Evolutionary conservation across 2,113 vertebrate genomes (phyloP), one percentile per base, ranked within the genome.

Genomic region (Pelecanoides urinatrix): DNA sequence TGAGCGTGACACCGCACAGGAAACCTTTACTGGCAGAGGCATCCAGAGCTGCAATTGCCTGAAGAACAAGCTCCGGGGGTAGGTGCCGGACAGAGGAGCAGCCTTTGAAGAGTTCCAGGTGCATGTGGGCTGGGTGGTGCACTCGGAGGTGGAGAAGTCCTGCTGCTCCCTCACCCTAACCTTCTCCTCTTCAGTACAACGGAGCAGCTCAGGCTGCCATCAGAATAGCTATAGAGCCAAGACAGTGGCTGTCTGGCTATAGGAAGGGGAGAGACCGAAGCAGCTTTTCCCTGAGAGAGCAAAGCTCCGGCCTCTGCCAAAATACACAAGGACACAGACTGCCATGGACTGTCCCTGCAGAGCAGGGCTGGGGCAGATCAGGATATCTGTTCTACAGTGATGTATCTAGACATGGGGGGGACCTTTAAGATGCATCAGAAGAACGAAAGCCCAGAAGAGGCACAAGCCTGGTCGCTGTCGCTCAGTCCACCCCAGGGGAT

Each of bases 241-340:
- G 92, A 91, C 86, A 52, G 95, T 77, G 89, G 94, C 76, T 81
- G 56, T 49, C 68, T 62, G 86, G n/a, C 75, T 81, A 67, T 67
- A 66, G 61, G 71, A 91, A 74, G 59, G 9, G 80, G 76, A 74
- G 83, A 95, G 68, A 89, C 65, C n/a, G 47, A 59, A 89, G 77
- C 23, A 75, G 45, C 42, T 73, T 88, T 73, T 42, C 61, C 55
- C 79, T 53, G 79, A 70, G 78, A 92, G 44, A 68, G 23, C 73
- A 77, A 83, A 87, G 55, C 61, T 84, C 74, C 23, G 55, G 61
- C 40, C 40, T 56, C 71, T 92, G 95, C 95, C 93, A 92, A 92
- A 95, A 68, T 36, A 95, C 89, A 90, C 95, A 87, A 71, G 73
- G 94, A 83, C 88, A 63, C 79, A 76, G 86, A 6, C 47, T 1